Percentiles rank a stretch among this genome's conserved stretches.
Conservation (phyloP, 37 sponge, comb jelly and placozoan species). For the Beroe ovata region DNA sequence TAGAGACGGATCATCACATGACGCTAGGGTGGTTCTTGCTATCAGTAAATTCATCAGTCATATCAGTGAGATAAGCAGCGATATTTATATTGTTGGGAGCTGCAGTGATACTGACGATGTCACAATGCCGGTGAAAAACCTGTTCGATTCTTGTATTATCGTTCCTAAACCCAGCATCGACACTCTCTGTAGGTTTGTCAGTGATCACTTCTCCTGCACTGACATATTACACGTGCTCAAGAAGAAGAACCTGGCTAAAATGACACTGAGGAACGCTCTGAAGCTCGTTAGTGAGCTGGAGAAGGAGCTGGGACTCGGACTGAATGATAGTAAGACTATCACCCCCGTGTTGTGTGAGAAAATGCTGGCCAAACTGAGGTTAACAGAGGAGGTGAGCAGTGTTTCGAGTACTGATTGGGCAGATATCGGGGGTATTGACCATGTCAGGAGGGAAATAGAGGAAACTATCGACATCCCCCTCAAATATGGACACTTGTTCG, state of each 20-base stretch:
- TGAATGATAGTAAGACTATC: conserved; percentile 15
- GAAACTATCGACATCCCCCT: conserved; percentile 65
- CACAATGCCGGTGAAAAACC: neutral
- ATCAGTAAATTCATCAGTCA: neutral
- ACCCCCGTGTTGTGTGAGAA: neutral
- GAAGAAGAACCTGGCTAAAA: neutral
- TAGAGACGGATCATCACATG: neutral
- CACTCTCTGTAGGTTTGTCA: neutral
- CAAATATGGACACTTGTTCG: neutral
- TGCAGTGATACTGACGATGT: neutral
- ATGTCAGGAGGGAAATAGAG: conserved; percentile 52
- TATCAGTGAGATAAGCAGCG: neutral
- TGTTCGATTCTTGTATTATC: neutral
- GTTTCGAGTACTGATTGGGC: conserved; percentile 25
- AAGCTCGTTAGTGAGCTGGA: neutral
- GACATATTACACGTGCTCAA: neutral
- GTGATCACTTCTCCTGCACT: neutral
- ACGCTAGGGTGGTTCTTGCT: conserved; percentile 25
- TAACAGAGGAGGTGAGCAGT: neutral
- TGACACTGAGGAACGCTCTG: neutral
- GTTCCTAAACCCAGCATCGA: neutral
- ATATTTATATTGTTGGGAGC: neutral
- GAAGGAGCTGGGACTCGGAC: conserved; percentile 30
- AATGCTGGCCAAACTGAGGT: neutral
- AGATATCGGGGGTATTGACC: conserved; percentile 54